These are phyloP conservation scores for Metridium senile DNA, from an alignment of 92 coral and sea anemone species.

Conservation along the genomic window DNA sequence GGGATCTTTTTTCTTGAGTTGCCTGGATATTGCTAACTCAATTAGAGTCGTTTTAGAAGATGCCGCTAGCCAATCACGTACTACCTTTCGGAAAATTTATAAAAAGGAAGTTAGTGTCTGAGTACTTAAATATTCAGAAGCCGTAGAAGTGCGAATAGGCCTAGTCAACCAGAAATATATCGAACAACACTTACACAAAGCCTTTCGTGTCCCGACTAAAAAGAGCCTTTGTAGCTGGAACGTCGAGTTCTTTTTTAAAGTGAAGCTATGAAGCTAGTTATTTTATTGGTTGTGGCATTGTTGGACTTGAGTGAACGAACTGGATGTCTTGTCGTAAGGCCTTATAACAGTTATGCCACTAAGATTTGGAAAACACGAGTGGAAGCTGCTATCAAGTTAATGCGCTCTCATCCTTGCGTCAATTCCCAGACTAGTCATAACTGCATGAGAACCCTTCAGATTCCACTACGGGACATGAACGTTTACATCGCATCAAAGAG, in stretches of 20 bases:
- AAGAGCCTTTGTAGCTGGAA: background rate
- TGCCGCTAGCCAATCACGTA: slow-evolving; percentile 92
- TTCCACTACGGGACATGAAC: slow-evolving; percentile 69
- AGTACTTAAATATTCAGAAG: slow-evolving; percentile 59
- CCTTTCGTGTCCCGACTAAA: background rate
- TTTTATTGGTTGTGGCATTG: slow-evolving; percentile 3
- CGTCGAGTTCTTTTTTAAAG: background rate
- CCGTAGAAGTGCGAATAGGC: slow-evolving; percentile 60
- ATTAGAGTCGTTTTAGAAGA: slow-evolving; percentile 86
- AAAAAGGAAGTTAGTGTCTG: slow-evolving; percentile 75
- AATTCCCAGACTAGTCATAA: slow-evolving; percentile 54
- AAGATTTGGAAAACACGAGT: slow-evolving; percentile 76
- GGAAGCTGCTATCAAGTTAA: slow-evolving; percentile 52
- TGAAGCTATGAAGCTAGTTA: slow-evolving; percentile 26
- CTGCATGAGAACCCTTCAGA: slow-evolving; percentile 52
- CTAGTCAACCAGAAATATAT: slow-evolving; percentile 23
- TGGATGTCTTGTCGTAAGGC: slow-evolving; percentile 17
- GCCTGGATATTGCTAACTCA: slow-evolving; percentile 88
- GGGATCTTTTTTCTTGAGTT: slow-evolving; percentile 37
- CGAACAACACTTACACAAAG: slow-evolving; percentile 28
- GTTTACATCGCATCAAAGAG: slow-evolving; percentile 72
- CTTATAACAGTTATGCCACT: slow-evolving; percentile 6
- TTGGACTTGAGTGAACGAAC: slow-evolving; percentile 10
- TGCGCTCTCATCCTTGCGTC: slow-evolving; percentile 72
- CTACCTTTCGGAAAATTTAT: slow-evolving; percentile 48